phyloP scores from a whole-genome alignment of 2,797 vertebrate genomes.

The Myoxocephalus aenaeus region DNA sequence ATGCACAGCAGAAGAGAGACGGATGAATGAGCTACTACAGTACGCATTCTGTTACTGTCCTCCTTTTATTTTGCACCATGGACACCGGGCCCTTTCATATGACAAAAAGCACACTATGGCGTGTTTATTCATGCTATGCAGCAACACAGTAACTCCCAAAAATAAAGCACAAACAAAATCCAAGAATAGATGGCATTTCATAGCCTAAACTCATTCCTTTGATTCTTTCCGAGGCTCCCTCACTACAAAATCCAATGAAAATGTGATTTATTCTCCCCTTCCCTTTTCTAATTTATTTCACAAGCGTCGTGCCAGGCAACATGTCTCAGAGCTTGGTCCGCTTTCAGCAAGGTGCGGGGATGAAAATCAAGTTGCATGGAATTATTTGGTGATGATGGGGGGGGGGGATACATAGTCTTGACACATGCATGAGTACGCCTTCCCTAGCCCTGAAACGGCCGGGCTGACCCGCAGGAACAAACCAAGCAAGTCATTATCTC shows the following conservation, averaged over 20 bases:
- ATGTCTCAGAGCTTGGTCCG: conserved; percentile 52
- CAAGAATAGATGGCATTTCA: conserved; percentile 72
- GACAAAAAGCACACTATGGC: conserved; percentile 44
- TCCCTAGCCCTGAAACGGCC: conserved; percentile 39
- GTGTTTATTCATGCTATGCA: conserved; percentile 60
- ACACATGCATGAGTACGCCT: conserved; percentile 66
- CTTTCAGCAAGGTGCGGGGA: conserved; percentile 51
- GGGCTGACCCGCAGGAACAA: conserved; percentile 65
- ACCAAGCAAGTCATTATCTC: conserved; percentile 73
- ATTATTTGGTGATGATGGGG: conserved; percentile 55
- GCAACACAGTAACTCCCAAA: conserved; percentile 52
- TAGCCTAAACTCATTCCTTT: conserved; percentile 65
- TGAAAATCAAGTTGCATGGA: conserved; percentile 59
- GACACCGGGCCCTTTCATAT: conserved; percentile 40
- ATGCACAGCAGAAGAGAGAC: conserved; percentile 28
- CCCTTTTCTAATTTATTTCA: conserved; percentile 66
- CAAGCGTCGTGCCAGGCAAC: conserved; percentile 50
- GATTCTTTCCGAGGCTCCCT: conserved; percentile 55
- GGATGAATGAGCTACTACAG: conserved; percentile 41
- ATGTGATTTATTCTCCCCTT: conserved; percentile 62
- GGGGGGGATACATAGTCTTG: conserved; percentile 51
- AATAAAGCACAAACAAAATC: conserved; percentile 71
- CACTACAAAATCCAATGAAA: conserved; percentile 60
- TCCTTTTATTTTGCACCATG: conserved; percentile 3
- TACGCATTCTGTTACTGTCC: conserved; percentile 20